Evolutionary conservation across 2,888 invertebrate species (phyloP).

Genomic region (Taenaris catops): DNA sequence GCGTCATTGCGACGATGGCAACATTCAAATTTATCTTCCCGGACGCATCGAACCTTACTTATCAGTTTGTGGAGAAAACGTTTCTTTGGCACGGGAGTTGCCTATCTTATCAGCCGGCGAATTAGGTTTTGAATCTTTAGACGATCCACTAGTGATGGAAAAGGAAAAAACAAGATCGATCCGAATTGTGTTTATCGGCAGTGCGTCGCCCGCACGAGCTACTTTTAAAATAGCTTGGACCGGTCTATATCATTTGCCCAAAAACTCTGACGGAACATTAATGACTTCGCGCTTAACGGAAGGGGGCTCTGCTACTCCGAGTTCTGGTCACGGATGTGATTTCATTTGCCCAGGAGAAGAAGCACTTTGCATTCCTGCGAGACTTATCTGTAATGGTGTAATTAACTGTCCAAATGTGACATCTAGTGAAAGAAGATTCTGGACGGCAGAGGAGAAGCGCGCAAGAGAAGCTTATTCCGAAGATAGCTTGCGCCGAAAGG

Average conservation of each 20-base stretch:
- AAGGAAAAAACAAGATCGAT: slow-evolving; percentile 82
- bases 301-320: slow-evolving; percentile 56
- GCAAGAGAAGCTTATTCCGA: slow-evolving; percentile 79
- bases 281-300: slow-evolving; percentile 89
- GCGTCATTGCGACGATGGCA: slow-evolving; percentile 91
- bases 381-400: slow-evolving; percentile 92
- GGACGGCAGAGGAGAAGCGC: slow-evolving; percentile 68
- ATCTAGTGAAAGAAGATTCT: slow-evolving; percentile 65
- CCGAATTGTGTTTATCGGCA: slow-evolving; percentile 86
- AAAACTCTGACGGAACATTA: slow-evolving; percentile 89
- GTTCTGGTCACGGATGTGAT: slow-evolving; percentile 83
- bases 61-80: slow-evolving; percentile 92
- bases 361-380: slow-evolving; percentile 90
- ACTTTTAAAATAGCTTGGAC: slow-evolving; percentile 95
- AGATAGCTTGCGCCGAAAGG: slow-evolving; percentile 81
- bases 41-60: slow-evolving; percentile 87
- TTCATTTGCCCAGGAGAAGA: slow-evolving; percentile 93
- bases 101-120: slow-evolving; percentile 90
- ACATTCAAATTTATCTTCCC: slow-evolving; percentile 89
- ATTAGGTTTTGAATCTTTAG: slow-evolving; percentile 81
- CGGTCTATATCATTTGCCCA: slow-evolving; percentile 91
- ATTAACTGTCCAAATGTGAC: slow-evolving; percentile 91
- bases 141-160: slow-evolving; percentile 77
- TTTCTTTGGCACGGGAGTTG: slow-evolving; percentile 88
- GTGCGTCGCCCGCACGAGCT: slow-evolving; percentile 89